Conservation (phyloP, 2,797 vertebrate genomes). For the Anomalospiza imberbis region DNA sequence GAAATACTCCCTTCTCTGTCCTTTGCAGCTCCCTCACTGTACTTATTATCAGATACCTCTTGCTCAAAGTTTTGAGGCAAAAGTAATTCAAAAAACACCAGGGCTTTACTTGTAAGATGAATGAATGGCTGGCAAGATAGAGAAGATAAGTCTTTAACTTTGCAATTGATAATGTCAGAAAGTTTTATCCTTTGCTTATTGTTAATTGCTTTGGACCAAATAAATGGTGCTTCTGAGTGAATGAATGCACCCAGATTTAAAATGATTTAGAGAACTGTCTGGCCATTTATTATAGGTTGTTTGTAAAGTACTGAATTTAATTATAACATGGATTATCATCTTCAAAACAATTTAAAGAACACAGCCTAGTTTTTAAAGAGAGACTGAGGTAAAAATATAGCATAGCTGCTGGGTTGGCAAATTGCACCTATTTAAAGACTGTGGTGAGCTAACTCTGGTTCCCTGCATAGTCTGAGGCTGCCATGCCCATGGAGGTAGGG, state of each 20-base stretch:
- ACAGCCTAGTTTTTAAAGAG: not conserved
- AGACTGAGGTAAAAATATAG: not conserved
- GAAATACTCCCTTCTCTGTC: not conserved
- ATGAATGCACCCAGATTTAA: not conserved
- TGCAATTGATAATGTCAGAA: not conserved
- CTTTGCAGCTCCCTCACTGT: not conserved
- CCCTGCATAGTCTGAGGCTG: not conserved
- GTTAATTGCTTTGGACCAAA: not conserved
- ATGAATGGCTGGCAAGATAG: not conserved
- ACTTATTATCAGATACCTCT: not conserved
- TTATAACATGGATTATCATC: not conserved
- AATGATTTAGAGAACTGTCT: not conserved
- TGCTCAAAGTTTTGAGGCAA: not conserved
- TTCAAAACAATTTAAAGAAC: not conserved
- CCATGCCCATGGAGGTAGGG: not conserved
- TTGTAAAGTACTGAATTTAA: conserved; percentile 5
- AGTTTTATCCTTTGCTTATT: not conserved
- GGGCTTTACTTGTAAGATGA: not conserved
- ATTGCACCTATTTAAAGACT: not conserved
- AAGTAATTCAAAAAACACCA: not conserved
- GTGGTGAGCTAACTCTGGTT: not conserved
- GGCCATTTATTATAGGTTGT: not conserved
- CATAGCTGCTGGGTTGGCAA: not conserved
- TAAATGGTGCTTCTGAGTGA: not conserved
- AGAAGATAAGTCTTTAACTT: not conserved